phyloP scores from a whole-genome alignment of 2,113 vertebrate species.

The Corydoras maculifer region DNA sequence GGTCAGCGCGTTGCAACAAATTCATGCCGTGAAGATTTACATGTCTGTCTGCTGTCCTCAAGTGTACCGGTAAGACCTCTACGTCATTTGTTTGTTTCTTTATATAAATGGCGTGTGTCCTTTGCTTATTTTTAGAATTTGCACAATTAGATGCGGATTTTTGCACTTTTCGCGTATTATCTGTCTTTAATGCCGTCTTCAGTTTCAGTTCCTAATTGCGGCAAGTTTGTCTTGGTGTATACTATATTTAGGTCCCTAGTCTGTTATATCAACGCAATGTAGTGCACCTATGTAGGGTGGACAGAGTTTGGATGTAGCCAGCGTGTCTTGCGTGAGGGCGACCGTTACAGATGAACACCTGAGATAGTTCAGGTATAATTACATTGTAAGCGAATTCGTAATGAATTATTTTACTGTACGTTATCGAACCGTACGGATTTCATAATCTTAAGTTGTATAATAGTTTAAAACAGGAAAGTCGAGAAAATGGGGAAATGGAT shows the following conservation, averaged over 20 bases:
- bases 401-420: too few species aligned
- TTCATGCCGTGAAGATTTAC: slow-evolving; percentile 8
- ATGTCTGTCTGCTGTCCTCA: slow-evolving; percentile 29
- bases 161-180: neutral
- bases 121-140: neutral
- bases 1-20: neutral
- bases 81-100: neutral
- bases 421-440: too few species aligned
- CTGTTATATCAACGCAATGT: neutral
- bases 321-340: too few species aligned
- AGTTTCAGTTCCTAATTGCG: neutral
- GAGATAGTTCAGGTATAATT: neutral
- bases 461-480: too few species aligned
- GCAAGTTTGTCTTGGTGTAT: neutral
- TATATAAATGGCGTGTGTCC: too few species aligned
- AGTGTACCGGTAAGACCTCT: slow-evolving; percentile 17
- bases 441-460: too few species aligned
- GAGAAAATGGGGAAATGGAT: too few species aligned
- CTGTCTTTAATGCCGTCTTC: neutral
- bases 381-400: too few species aligned
- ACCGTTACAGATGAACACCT: neutral
- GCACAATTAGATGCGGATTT: neutral
- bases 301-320: neutral
- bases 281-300: neutral
- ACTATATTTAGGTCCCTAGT: neutral